A percentile compares a stretch with the other conserved stretches of the same genome.
These are phyloP conservation scores for Pyrrhosoma nymphula DNA, from an alignment of 2,888 invertebrate genomes.

Conservation along the genomic window DNA sequence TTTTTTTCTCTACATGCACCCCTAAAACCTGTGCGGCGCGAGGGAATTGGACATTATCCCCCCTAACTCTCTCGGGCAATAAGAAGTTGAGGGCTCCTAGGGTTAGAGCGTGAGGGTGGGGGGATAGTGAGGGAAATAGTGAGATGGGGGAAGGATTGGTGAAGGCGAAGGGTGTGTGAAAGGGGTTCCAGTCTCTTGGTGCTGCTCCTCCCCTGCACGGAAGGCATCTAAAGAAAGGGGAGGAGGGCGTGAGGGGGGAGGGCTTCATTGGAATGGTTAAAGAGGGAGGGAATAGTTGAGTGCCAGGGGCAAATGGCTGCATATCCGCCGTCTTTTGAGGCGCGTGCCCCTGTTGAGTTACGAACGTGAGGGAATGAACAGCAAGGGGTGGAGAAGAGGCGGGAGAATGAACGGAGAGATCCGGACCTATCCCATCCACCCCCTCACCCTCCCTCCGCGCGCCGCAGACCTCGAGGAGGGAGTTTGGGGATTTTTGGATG, in stretches of 20 bases:
- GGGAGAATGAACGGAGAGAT: not conserved
- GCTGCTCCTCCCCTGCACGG: not conserved
- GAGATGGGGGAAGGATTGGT: not conserved
- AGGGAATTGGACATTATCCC: slow-evolving; percentile 36
- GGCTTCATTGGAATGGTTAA: not conserved
- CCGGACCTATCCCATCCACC: not conserved
- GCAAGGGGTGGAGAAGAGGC: not conserved
- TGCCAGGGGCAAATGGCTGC: not conserved
- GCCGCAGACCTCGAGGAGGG: not conserved
- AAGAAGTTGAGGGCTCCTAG: slow-evolving; percentile 24
- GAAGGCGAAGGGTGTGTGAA: not conserved
- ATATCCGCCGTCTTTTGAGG: not conserved
- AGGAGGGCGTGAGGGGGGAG: not conserved
- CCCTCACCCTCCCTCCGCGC: too few relatives aligned
- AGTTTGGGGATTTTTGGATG: not conserved
- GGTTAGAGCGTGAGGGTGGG: not conserved
- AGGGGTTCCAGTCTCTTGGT: not conserved
- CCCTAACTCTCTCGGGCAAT: slow-evolving; percentile 32
- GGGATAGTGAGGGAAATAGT: not conserved
- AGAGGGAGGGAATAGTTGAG: not conserved
- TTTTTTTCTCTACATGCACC: not conserved
- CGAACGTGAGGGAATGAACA: not conserved
- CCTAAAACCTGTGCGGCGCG: slow-evolving; percentile 15
- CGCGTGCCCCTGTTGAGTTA: slow-evolving; percentile 20
- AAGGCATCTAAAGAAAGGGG: not conserved